A percentile compares a stretch with the other conserved stretches of the same genome.
Evolutionary conservation across 2,113 vertebrate species (phyloP).

Genomic region (Mus spicilegus): DNA sequence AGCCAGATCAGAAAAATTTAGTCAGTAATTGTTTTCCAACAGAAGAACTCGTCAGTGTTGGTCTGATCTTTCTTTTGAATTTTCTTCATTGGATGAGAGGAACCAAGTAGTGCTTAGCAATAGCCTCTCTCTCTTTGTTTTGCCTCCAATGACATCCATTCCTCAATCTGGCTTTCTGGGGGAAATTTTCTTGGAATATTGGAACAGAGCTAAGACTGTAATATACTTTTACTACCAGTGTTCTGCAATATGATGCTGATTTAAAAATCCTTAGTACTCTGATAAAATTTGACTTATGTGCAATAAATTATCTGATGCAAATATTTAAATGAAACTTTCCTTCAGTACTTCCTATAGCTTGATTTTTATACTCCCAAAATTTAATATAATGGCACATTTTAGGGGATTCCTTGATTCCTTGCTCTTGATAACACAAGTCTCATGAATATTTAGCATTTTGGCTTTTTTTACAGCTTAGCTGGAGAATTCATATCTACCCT

Average conservation of each 20-base stretch:
- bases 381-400: not conserved
- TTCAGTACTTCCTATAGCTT: not conserved
- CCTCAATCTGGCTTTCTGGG: not conserved
- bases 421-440: not conserved
- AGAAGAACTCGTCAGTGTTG: not conserved
- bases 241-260: not conserved
- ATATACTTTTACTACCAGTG: not conserved
- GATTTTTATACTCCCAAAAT: not conserved
- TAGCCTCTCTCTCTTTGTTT: not conserved
- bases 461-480: not conserved
- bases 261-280: not conserved
- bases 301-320: not conserved
- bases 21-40: not conserved
- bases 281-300: not conserved
- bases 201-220: not conserved
- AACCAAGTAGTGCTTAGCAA: not conserved
- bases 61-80: not conserved
- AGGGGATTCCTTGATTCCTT: not conserved
- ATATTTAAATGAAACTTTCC: not conserved
- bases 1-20: not conserved
- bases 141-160: not conserved
- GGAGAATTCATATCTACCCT: not conserved
- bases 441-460: not conserved
- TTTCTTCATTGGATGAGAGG: not conserved
- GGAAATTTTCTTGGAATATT: not conserved